Percentiles rank a stretch among this genome's conserved stretches.
phyloP scores from a whole-genome alignment of 1,140 invertebrate genomes.

The Melitaea cinxia region DNA sequence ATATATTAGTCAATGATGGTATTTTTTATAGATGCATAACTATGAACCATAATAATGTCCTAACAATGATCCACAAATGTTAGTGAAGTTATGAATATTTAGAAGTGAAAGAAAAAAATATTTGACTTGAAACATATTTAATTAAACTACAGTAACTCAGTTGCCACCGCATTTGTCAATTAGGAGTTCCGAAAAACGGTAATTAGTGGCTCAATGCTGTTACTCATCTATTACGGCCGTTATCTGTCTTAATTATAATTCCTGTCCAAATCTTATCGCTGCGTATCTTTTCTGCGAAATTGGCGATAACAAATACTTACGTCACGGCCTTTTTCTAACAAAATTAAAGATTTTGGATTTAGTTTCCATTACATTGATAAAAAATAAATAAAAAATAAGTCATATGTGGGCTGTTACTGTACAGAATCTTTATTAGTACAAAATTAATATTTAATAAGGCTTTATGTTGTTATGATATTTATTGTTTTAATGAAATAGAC shows the following conservation, averaged over 20 bases:
- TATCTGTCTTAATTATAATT: constrained; percentile 44
- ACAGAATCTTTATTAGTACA: no score
- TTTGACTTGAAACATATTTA: neutral
- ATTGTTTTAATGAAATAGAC: no score
- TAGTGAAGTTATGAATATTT: neutral
- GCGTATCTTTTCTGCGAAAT: constrained; percentile 48
- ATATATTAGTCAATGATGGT: no score
- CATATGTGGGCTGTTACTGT: no score
- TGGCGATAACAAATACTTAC: constrained; percentile 33
- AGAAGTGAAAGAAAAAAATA: neutral
- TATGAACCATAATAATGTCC: no score
- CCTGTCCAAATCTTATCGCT: constrained; percentile 41
- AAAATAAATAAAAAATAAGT: neutral
- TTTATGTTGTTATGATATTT: no score
- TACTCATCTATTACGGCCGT: constrained; percentile 25
- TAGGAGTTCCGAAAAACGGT: constrained; percentile 25
- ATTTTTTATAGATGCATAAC: no score
- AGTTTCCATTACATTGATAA: neutral
- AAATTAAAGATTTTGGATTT: neutral
- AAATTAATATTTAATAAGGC: no score
- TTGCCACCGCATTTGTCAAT: constrained; percentile 17
- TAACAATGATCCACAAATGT: no score
- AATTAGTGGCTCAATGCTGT: constrained; percentile 24
- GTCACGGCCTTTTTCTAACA: constrained; percentile 22
- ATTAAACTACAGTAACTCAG: neutral